Evolutionary conservation across 2,888 invertebrate genomes (phyloP).

Genomic region (Ganaspis brasiliensis): DNA sequence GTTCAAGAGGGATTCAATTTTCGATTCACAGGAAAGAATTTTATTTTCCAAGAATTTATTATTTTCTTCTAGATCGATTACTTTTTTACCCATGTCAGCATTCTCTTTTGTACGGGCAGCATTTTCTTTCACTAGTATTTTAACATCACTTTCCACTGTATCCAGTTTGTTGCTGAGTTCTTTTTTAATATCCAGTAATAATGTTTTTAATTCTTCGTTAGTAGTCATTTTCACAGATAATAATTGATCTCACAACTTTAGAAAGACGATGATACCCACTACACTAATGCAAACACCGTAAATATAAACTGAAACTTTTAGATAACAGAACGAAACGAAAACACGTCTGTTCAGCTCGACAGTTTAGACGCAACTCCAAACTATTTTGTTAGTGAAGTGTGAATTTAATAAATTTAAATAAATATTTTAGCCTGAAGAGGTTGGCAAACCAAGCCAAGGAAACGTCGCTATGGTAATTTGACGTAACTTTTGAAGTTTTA

Average conservation of each 20-base stretch:
- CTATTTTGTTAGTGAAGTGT: no score
- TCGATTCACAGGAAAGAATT: neutral
- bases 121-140: neutral
- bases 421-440: no score
- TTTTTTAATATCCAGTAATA: neutral
- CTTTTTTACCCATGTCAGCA: neutral
- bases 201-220: neutral
- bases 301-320: neutral
- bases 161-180: neutral
- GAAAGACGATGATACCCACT: neutral
- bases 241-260: neutral
- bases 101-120: neutral
- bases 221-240: neutral
- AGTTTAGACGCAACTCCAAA: neutral
- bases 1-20: neutral
- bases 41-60: neutral
- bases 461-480: no score
- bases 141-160: neutral
- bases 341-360: neutral
- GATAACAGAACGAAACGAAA: neutral
- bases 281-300: neutral
- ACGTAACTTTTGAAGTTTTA: no score
- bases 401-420: no score
- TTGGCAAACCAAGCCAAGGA: no score
- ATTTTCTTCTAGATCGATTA: neutral